Conservation (phyloP, 2,888 invertebrate species). For the Conchocele bisecta region DNA sequence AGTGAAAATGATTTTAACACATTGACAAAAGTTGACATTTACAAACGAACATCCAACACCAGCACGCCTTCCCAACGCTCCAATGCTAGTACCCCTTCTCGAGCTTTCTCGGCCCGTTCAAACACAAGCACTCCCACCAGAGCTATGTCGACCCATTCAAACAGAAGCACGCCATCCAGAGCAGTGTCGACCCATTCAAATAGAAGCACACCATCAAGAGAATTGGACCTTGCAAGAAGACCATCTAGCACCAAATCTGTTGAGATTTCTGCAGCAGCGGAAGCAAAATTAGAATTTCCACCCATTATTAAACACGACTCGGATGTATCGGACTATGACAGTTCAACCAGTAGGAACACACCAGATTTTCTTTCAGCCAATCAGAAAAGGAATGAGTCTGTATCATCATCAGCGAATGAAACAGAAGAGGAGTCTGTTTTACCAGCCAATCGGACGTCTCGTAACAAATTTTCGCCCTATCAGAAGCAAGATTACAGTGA, state of each 20-base stretch:
- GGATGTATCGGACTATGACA: conserved; percentile 18
- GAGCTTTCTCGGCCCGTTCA: too few relatives aligned
- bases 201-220: too few relatives aligned
- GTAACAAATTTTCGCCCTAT: conserved; percentile 12
- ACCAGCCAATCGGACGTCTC: too few relatives aligned
- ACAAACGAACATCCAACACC: conserved; percentile 12
- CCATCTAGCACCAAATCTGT: too few relatives aligned
- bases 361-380: conserved; percentile 41
- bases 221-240: too few relatives aligned
- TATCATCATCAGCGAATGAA: conserved; percentile 29
- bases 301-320: conserved; percentile 24
- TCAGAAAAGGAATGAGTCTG: conserved; percentile 52
- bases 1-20: conserved; percentile 28
- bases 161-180: too few relatives aligned
- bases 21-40: background rate
- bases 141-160: too few relatives aligned
- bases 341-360: conserved; percentile 31
- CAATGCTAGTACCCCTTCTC: too few relatives aligned
- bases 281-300: too few relatives aligned
- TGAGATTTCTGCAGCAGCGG: too few relatives aligned
- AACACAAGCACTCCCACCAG: conserved; percentile 23
- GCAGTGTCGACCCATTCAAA: too few relatives aligned
- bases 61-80: conserved; percentile 23
- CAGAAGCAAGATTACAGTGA: conserved; percentile 7
- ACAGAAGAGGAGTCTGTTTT: conserved; percentile 4